These are phyloP conservation scores for Zaprionus bogoriensis DNA, from an alignment of 2,888 invertebrate genomes.

Conservation along the genomic window DNA sequence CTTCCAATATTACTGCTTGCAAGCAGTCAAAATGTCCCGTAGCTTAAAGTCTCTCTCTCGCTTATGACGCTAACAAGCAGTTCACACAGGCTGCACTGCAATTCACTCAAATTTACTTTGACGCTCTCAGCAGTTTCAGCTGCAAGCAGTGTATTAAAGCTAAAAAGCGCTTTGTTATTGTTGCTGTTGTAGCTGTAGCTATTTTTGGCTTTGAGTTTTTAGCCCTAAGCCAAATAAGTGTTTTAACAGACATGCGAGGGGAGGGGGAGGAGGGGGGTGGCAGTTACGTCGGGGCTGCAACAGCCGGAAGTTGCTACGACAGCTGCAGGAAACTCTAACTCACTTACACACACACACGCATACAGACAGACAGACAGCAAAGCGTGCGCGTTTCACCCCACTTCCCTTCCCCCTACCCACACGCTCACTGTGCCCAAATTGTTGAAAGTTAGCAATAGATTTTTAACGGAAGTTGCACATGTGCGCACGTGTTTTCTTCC, in stretches of 20 bases:
- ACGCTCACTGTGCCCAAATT: slow-evolving; percentile 50
- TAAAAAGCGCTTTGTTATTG: neutral
- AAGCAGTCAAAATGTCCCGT: no score
- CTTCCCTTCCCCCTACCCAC: neutral
- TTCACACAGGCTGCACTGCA: no score
- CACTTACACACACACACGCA: slow-evolving; percentile 64
- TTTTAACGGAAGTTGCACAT: slow-evolving; percentile 80
- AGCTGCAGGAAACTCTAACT: slow-evolving; percentile 79
- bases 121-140: neutral
- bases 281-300: slow-evolving; percentile 50
- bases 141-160: neutral
- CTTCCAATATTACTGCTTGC: no score
- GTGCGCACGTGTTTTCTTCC: slow-evolving; percentile 72
- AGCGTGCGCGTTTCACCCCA: slow-evolving; percentile 20
- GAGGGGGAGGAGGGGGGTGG: slow-evolving; percentile 8
- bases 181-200: slow-evolving; percentile 37
- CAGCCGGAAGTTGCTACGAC: slow-evolving; percentile 77
- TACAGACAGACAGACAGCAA: slow-evolving; percentile 21
- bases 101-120: no score
- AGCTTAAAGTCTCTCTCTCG: no score
- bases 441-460: slow-evolving; percentile 79
- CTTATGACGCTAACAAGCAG: no score
- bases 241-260: slow-evolving; percentile 66
- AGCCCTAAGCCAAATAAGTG: slow-evolving; percentile 78
- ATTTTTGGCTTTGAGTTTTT: slow-evolving; percentile 74